phyloP scores from a whole-genome alignment of 2,113 vertebrate species.

The Girardinichthys multiradiatus region DNA sequence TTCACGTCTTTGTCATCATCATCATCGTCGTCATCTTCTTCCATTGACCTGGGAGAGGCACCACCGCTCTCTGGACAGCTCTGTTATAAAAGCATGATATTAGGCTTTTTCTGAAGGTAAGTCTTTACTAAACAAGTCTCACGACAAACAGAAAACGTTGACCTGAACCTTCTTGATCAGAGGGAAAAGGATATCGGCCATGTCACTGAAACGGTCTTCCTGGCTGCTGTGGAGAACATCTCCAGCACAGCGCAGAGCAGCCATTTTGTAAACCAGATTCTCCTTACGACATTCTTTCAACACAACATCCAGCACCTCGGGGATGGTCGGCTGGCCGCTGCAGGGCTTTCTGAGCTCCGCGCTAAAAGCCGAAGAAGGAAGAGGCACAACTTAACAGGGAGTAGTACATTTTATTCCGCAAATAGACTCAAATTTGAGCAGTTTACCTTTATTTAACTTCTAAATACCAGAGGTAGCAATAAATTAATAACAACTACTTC shows the following conservation, averaged over 20 bases:
- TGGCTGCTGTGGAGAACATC: constrained; percentile 87
- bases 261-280: constrained; percentile 89
- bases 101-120: not conserved
- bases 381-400: not conserved
- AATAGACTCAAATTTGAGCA: not conserved
- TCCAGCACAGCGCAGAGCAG: constrained; percentile 86
- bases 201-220: constrained; percentile 88
- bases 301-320: constrained; percentile 86
- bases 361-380: constrained; percentile 46
- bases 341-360: constrained; percentile 85
- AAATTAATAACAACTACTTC: too few relatives aligned
- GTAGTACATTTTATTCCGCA: not conserved
- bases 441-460: not conserved
- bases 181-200: constrained; percentile 89
- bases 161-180: constrained; percentile 92
- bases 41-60: constrained; percentile 72
- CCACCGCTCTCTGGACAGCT: constrained; percentile 80
- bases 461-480: not conserved
- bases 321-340: constrained; percentile 84
- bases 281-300: constrained; percentile 94
- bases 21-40: constrained; percentile 56
- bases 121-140: not conserved
- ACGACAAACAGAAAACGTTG: not conserved
- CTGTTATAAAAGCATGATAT: constrained; percentile 65
- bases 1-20: constrained; percentile 83